A percentile compares a stretch with the other conserved stretches of the same genome.
Conservation (phyloP, 2,113 vertebrate genomes). For the Myotis davidii region DNA sequence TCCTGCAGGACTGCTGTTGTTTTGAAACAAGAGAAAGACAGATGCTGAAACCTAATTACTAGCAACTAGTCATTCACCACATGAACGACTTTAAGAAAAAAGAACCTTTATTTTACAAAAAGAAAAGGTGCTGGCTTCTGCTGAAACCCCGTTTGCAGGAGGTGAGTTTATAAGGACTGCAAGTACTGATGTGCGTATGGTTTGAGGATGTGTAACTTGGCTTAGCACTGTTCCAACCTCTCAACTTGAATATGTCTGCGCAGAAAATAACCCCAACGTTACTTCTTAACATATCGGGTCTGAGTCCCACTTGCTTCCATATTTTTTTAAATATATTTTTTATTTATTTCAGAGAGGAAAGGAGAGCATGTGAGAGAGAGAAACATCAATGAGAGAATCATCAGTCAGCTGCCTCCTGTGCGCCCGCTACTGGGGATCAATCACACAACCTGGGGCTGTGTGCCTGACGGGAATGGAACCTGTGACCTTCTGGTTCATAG, state of each 20-base stretch:
- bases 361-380: too few species aligned
- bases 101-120: neutral
- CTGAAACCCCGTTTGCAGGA: neutral
- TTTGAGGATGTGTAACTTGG: neutral
- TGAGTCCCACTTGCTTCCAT: slow-evolving; percentile 4
- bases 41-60: slow-evolving; percentile 39
- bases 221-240: neutral
- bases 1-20: neutral
- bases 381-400: too few species aligned
- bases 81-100: neutral
- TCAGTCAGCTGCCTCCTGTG: too few species aligned
- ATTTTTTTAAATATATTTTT: neutral
- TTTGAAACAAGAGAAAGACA: neutral
- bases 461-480: too few species aligned
- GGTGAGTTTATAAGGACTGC: neutral
- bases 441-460: too few species aligned
- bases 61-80: slow-evolving; percentile 10
- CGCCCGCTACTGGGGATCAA: too few species aligned
- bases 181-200: neutral
- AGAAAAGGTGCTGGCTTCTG: neutral
- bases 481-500: too few species aligned
- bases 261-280: neutral
- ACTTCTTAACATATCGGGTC: neutral
- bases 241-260: neutral
- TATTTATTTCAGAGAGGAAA: too few species aligned